Evolutionary conservation across 1,140 invertebrate genomes (phyloP).

Genomic region (Drosophila takahashii): DNA sequence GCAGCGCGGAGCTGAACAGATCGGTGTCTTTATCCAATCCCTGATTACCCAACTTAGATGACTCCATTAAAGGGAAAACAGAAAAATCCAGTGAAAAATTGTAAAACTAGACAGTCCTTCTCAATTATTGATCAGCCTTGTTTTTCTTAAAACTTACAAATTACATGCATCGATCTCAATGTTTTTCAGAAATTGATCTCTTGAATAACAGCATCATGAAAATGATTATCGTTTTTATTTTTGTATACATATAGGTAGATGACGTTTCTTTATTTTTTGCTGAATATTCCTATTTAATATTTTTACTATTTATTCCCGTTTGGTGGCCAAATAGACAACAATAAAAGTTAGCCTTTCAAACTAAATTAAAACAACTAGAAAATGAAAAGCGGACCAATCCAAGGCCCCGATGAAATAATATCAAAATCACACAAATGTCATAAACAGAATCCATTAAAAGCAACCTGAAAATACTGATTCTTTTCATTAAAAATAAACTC

Average conservation of each 20-base stretch:
- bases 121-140: background rate
- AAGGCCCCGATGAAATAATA: constrained; percentile 26
- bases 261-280: no score
- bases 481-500: constrained; percentile 54
- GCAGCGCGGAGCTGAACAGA: constrained; percentile 7
- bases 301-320: no score
- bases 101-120: background rate
- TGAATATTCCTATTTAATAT: no score
- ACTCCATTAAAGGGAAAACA: constrained; percentile 31
- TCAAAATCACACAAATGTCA: constrained; percentile 35
- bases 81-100: constrained; percentile 10
- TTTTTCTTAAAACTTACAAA: background rate
- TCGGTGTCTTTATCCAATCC: constrained; percentile 23
- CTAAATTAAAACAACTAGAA: no score
- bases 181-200: no score
- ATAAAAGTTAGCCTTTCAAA: no score
- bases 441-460: constrained; percentile 32
- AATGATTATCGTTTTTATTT: no score
- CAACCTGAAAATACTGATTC: constrained; percentile 49
- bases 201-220: no score
- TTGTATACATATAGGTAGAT: no score
- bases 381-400: constrained; percentile 7
- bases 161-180: background rate
- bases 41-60: constrained; percentile 20
- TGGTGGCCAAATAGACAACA: no score